Base-by-base conservation (phyloP, 2,113 vertebrate species). In the Gnathonemus echidnorhynchus region DNA sequence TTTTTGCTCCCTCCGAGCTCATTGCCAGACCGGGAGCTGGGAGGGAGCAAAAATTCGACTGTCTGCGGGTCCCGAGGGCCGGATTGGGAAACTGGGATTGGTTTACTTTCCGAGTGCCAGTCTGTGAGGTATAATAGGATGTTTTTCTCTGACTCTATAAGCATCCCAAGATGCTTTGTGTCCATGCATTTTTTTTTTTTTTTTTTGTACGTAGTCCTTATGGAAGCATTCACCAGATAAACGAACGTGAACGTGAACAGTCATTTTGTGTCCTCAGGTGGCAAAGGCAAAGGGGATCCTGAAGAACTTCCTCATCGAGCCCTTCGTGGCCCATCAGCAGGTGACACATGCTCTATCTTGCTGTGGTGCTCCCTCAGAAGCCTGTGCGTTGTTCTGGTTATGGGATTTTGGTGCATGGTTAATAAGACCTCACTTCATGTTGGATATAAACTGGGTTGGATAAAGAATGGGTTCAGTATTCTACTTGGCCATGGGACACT, bases 291-390 rank as follows among this genome's bases (percentile, higher is more conserved):
- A 93, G 56, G 98, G 98, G n/a, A 92, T 97, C 86, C 96, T 99
- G 1, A 99, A 98, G 97, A 99, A 99, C 91, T 99, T 99, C 88
- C 96, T 99, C 91, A 98, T 99, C 0, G 98, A 99, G 45, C 98
- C 98, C 0, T 99, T 99, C 0, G 97, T 99, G 24, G 94, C 97
- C 4, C 98, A 99, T 91, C 96, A 95, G 39, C 98, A 99, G 98
- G 98, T 99, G 89, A 86, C 94, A 90, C 11, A 48, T 24, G n/a
- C 6, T 27, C 5, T 10, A 3, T 5, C 0, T 77, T 46, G 31
- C 87, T 19, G n/a, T 46, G 10, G 5, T 83, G 94, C 35, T 93
- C 13, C 95, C 90, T 93, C 90, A 35, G 19, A 39, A 39, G 31
- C 31, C 5, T 39, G 11, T 39, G 31, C 1, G 31, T 11, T 27